Conservation (phyloP, 2,797 vertebrate genomes). For the Natrix natrix region DNA sequence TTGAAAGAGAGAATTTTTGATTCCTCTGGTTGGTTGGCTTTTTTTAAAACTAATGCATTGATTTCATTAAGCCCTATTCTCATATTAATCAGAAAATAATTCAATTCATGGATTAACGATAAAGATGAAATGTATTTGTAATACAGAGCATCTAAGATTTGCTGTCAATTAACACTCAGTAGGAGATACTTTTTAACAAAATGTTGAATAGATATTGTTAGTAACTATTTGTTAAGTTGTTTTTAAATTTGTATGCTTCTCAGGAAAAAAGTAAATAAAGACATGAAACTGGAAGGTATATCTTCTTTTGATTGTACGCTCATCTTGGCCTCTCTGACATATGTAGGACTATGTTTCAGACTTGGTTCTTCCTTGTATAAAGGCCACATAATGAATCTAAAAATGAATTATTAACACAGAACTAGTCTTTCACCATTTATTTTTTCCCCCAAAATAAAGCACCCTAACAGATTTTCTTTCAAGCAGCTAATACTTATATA, state of each 20-base stretch:
- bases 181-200: not conserved
- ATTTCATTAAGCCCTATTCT: not conserved
- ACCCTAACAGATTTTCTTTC: slow-evolving; percentile 8
- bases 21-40: not conserved
- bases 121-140: not conserved
- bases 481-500: slow-evolving; percentile 39
- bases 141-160: not conserved
- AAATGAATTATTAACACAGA: not conserved
- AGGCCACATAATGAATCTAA: not conserved
- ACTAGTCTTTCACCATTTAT: not conserved
- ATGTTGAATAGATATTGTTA: not conserved
- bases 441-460: not conserved
- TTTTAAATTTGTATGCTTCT: not conserved
- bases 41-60: not conserved
- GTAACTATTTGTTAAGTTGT: not conserved
- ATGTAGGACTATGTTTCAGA: slow-evolving; percentile 16
- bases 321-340: not conserved
- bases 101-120: not conserved
- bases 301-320: not conserved
- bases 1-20: not conserved
- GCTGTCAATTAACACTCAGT: not conserved
- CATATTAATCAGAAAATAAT: not conserved
- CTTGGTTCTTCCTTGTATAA: not conserved
- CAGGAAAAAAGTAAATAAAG: not conserved
- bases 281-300: not conserved